Evolutionary conservation across 2,888 invertebrate species (phyloP).

Genomic region (Phaonia tiefii): DNA sequence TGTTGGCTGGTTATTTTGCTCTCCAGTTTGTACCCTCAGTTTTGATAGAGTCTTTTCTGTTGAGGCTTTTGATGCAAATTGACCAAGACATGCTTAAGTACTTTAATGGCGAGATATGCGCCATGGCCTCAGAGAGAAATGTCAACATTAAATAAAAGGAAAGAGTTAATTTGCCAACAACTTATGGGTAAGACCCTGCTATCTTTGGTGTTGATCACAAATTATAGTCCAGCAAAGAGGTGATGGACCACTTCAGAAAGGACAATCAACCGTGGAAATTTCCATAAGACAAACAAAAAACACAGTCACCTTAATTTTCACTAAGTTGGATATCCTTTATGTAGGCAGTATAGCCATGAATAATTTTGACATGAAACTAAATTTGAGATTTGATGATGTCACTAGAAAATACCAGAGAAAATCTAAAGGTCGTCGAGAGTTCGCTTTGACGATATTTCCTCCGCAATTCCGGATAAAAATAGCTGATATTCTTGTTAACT

Average conservation of each 20-base stretch:
- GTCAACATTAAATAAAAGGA: constrained; percentile 53
- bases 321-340: too few relatives aligned
- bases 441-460: too few relatives aligned
- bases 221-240: neutral
- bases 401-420: too few relatives aligned
- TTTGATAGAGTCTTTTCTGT: constrained; percentile 26
- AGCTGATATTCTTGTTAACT: too few relatives aligned
- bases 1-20: neutral
- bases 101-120: constrained; percentile 44
- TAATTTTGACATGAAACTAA: too few relatives aligned
- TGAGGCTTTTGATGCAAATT: constrained; percentile 47
- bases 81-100: constrained; percentile 45
- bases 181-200: neutral
- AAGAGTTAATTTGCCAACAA: constrained; percentile 56
- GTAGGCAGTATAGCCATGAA: too few relatives aligned
- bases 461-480: too few relatives aligned
- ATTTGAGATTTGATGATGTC: too few relatives aligned
- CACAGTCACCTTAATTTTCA: too few relatives aligned
- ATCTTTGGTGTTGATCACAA: neutral
- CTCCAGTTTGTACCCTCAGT: neutral
- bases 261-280: too few relatives aligned
- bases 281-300: neutral
- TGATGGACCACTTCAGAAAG: too few relatives aligned
- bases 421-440: too few relatives aligned
- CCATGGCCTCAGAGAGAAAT: constrained; percentile 52